Evolutionary conservation across 2,888 invertebrate genomes (phyloP), one percentile per base, ranked within the genome.

Genomic region (Lampropteryx suffumata): DNA sequence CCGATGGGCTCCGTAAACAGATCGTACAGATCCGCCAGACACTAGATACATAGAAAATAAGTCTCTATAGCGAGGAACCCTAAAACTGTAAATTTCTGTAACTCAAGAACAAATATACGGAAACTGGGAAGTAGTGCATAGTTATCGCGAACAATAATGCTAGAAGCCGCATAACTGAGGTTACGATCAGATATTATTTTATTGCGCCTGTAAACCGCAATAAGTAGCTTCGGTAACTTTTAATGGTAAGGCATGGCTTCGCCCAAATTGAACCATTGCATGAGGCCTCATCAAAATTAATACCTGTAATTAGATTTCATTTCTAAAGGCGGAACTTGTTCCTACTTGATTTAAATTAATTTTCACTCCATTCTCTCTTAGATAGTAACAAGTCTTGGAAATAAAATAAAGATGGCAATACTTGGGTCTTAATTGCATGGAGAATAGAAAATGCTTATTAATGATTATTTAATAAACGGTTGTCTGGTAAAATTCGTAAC

Each of bases 131-230:
- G 41, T 33, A 27, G 28, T 26, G 24, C 24, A 24, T 24, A n/a
- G 26, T 26, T 42, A 52, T 50, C 30, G 43, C 27, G 32, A 41
- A 49, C 41, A 46, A 43, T 47, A 49, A 51, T 49, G 8, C 40
- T 37, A 28, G 29, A 41, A 53, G 47, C 35, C 48, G 32, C 50
- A 47, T 43, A 44, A 26, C 44, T 46, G 37, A 21, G 21, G 48
- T 44, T 42, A 50, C 49, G 44, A 57, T 55, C 55, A 37, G 49
- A 52, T 55, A 55, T 53, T 44, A 45, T 41, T 45, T 45, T 56
- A 58, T 50, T 35, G 39, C 3, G 37, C 42, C 37, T 32, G 50
- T 55, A 60, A 55, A 49, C 46, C 35, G 39, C 55, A 48, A 39
- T 17, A 26, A 29, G 30, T 37, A n/a, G 12, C 41, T 44, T 12